Evolutionary conservation across 2,113 vertebrate species (phyloP).

Genomic region (Carassius carassius): DNA sequence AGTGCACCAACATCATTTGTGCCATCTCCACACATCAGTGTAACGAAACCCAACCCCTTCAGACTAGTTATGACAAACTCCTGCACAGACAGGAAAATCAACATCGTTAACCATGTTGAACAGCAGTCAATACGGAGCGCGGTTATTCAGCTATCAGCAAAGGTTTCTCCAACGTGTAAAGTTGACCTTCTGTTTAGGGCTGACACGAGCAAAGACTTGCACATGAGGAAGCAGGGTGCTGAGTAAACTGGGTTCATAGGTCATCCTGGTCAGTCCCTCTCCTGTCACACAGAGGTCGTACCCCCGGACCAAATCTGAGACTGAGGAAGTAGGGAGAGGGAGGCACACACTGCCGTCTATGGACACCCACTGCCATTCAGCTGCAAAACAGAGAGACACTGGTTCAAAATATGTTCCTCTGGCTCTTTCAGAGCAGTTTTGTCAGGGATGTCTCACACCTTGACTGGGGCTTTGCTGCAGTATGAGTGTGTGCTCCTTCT

Average conservation of each 20-base stretch:
- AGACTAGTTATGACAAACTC: constrained; percentile 95
- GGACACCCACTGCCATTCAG: constrained; percentile 85
- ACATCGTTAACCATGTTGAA: neutral
- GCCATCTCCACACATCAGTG: constrained; percentile 95
- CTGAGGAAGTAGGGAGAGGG: constrained; percentile 68
- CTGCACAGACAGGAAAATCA: constrained; percentile 66
- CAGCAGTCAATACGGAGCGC: neutral
- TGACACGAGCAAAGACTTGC: constrained; percentile 77
- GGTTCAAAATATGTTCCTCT: neutral
- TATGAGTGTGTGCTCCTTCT: constrained; percentile 83
- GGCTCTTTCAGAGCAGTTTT: neutral
- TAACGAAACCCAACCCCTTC: constrained; percentile 91
- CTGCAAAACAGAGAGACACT: constrained; percentile 65
- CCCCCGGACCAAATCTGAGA: constrained; percentile 68
- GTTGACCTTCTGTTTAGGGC: constrained; percentile 79
- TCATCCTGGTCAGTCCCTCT: constrained; percentile 83
- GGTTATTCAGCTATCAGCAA: neutral
- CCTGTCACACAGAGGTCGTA: constrained; percentile 91
- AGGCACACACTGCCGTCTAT: constrained; percentile 76
- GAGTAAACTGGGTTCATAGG: constrained; percentile 67
- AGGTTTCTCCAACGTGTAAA: neutral
- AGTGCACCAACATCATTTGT: constrained; percentile 96
- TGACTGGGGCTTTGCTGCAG: constrained; percentile 73
- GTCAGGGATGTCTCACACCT: constrained; percentile 56
- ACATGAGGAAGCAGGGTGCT: constrained; percentile 74